Conservation (phyloP, 2,888 invertebrate species). For the Dryomyza anilis region DNA sequence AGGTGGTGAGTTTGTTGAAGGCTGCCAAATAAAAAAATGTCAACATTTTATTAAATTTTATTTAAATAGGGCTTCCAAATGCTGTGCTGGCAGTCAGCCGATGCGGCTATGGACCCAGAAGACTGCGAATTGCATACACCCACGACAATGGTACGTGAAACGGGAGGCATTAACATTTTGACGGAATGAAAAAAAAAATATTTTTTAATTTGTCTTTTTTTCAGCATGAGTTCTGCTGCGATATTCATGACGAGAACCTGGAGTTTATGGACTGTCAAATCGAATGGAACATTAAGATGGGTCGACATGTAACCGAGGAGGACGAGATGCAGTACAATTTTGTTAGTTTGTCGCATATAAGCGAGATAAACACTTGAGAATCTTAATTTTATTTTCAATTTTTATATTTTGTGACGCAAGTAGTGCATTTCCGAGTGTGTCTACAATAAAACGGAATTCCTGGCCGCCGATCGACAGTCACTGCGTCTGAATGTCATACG, state of each 20-base stretch:
- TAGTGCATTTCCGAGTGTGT: conserved; percentile 49
- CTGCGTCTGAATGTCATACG: conserved; percentile 37
- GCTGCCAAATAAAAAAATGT: background rate
- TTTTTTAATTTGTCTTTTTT: conserved; percentile 5
- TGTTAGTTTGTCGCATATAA: conserved; percentile 33
- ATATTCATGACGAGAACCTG: conserved; percentile 44
- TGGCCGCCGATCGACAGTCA: conserved; percentile 38
- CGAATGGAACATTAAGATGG: conserved; percentile 41
- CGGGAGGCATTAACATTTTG: too few relatives aligned
- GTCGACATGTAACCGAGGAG: conserved; percentile 32
- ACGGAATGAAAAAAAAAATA: too few relatives aligned
- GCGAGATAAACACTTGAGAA: background rate
- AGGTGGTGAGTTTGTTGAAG: background rate
- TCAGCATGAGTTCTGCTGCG: conserved; percentile 50
- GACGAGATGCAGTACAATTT: conserved; percentile 42
- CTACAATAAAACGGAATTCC: conserved; percentile 42
- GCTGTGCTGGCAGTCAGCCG: background rate
- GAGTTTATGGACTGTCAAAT: conserved; percentile 43
- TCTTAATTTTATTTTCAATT: background rate
- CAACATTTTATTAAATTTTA: too few relatives aligned
- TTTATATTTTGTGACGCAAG: too few relatives aligned
- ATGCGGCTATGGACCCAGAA: conserved; percentile 27
- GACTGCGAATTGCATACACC: conserved; percentile 44
- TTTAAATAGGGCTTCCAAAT: background rate
- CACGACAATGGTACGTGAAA: conserved; percentile 43